Evolutionary conservation across 2,113 vertebrate genomes (phyloP).

Genomic region (Trichomycterus rosablanca): DNA sequence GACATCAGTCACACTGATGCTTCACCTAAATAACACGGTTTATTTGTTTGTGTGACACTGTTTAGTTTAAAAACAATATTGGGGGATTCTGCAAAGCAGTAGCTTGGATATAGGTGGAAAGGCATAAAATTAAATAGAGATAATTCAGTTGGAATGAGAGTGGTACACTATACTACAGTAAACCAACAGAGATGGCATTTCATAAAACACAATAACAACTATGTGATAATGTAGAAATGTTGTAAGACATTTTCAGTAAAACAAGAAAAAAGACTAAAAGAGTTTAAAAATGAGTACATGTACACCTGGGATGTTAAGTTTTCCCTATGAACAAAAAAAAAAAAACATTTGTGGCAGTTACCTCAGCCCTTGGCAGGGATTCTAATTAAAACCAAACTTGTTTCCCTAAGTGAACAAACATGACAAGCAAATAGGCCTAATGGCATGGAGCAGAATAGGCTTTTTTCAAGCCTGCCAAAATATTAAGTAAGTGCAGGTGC

Average conservation of each 20-base stretch:
- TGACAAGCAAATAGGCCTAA: conserved; percentile 67
- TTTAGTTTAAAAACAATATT: too few species aligned
- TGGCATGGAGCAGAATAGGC: conserved; percentile 35
- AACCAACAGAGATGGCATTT: neutral
- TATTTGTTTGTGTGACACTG: too few species aligned
- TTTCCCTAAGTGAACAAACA: conserved; percentile 74
- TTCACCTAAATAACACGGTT: too few species aligned
- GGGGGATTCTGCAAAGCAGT: conserved; percentile 61
- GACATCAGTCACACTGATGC: too few species aligned
- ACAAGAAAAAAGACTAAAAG: too few species aligned
- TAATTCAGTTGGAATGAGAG: too few species aligned
- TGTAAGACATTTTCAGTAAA: neutral
- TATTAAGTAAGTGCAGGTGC: conserved; percentile 85
- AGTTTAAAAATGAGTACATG: too few species aligned
- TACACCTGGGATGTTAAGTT: too few species aligned
- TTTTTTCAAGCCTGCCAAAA: conserved; percentile 64
- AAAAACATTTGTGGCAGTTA: conserved; percentile 61
- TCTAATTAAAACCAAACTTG: conserved; percentile 84
- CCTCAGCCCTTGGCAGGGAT: conserved; percentile 68
- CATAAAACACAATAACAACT: neutral
- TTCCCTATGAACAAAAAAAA: too few species aligned
- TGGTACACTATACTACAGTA: neutral
- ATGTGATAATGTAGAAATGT: neutral
- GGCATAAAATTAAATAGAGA: too few species aligned
- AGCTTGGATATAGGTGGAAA: conserved; percentile 67